Conservation (phyloP, 2,888 invertebrate genomes). For the Toxonevra muliebris region DNA sequence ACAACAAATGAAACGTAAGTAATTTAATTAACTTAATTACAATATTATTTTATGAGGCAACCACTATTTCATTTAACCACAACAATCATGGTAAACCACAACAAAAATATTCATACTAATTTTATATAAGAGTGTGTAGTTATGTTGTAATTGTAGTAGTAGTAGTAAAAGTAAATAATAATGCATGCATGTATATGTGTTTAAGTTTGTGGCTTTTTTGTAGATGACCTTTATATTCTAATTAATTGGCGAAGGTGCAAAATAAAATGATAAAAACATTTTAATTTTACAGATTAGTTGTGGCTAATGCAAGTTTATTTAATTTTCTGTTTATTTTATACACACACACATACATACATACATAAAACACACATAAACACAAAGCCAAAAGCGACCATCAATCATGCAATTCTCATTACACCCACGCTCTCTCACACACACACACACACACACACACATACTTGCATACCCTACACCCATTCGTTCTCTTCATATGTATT, state of each 20-base stretch:
- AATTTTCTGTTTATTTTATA: slow-evolving; percentile 6
- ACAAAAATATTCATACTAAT: background rate
- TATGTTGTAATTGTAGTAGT: background rate
- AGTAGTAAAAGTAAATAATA: slow-evolving; percentile 1
- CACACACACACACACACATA: slow-evolving; percentile 18
- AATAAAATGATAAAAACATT: too few relatives aligned
- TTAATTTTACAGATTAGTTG: too few relatives aligned
- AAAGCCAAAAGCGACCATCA: too few relatives aligned
- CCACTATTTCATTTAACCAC: slow-evolving; percentile 1
- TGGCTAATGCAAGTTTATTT: slow-evolving; percentile 2
- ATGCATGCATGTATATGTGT: slow-evolving; percentile 22
- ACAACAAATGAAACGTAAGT: slow-evolving; percentile 65
- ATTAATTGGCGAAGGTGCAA: slow-evolving; percentile 11
- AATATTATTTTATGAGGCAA: background rate
- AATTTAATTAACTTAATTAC: slow-evolving; percentile 17
- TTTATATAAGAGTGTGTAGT: background rate
- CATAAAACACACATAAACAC: slow-evolving; percentile 3
- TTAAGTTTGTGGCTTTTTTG: slow-evolving; percentile 3
- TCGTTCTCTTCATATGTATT: slow-evolving; percentile 7
- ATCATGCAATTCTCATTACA: background rate
- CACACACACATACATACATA: slow-evolving; percentile 8
- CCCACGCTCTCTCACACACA: slow-evolving; percentile 22
- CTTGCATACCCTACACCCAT: slow-evolving; percentile 11
- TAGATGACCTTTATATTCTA: too few relatives aligned
- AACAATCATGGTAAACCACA: slow-evolving; percentile 6